Conservation (phyloP, 2,797 vertebrate species). For the Sebastes goodei region DNA sequence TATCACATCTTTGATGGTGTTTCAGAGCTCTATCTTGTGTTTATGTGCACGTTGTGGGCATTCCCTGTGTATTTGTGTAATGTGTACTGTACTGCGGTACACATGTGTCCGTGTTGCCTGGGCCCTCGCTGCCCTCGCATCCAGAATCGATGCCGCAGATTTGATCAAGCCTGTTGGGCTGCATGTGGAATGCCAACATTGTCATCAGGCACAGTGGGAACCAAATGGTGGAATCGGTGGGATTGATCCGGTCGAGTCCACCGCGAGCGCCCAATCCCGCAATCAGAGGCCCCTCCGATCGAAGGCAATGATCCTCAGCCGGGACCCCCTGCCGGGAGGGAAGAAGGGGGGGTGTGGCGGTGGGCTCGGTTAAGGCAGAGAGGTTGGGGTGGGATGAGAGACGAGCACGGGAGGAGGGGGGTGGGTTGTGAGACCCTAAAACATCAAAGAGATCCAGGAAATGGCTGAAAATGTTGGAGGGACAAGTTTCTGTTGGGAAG, state of each 20-base stretch:
- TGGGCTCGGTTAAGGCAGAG: slow-evolving; percentile 27
- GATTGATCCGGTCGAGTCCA: slow-evolving; percentile 82
- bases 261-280: slow-evolving; percentile 64
- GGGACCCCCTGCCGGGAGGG: slow-evolving; percentile 69
- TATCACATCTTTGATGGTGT: background rate
- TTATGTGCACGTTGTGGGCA: background rate
- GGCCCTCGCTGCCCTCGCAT: slow-evolving; percentile 46
- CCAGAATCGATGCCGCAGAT: slow-evolving; percentile 80
- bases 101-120: slow-evolving; percentile 50
- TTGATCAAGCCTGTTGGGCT: slow-evolving; percentile 81
- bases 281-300: slow-evolving; percentile 80
- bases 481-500: slow-evolving; percentile 49
- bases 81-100: slow-evolving; percentile 30
- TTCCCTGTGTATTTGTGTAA: slow-evolving; percentile 22
- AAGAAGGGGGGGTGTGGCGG: slow-evolving; percentile 31
- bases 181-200: slow-evolving; percentile 84
- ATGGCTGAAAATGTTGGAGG: slow-evolving; percentile 53
- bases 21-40: slow-evolving; percentile 4
- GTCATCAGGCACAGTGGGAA: slow-evolving; percentile 85
- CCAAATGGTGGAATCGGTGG: slow-evolving; percentile 81
- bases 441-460: slow-evolving; percentile 79
- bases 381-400: slow-evolving; percentile 15
- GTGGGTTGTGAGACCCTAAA: slow-evolving; percentile 52
- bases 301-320: slow-evolving; percentile 82
- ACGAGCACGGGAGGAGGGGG: slow-evolving; percentile 11